A percentile compares a stretch with the other conserved stretches of the same genome.
phyloP scores from a whole-genome alignment of 2,888 invertebrate species.

The Himalopsyche japonica region DNA sequence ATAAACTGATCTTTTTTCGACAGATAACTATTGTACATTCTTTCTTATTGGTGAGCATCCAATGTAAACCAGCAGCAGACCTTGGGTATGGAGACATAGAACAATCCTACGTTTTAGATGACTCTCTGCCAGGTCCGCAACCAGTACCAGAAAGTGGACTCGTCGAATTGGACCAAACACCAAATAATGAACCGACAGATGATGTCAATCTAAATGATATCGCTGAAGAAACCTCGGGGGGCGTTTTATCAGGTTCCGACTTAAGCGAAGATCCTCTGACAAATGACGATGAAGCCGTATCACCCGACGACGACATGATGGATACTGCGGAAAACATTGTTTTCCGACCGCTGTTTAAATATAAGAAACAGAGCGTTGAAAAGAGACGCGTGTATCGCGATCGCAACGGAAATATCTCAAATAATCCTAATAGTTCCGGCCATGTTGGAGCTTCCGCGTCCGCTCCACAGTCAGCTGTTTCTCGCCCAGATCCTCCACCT shows the following conservation, averaged over 20 bases:
- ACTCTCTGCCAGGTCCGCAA: neutral
- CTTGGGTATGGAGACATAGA: no score
- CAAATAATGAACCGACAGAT: neutral
- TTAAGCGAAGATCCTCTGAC: neutral
- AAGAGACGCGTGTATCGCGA: constrained; percentile 26
- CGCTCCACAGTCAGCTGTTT: neutral
- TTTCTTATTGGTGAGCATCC: no score
- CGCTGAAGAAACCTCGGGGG: neutral
- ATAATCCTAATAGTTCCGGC: neutral
- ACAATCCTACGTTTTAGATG: neutral
- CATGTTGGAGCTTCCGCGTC: no score
- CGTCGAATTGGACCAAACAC: neutral
- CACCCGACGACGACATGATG: constrained; percentile 25
- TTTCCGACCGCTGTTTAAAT: constrained; percentile 34
- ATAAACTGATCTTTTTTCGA: neutral
- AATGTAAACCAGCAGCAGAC: no score
- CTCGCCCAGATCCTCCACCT: constrained; percentile 15
- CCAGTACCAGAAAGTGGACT: neutral
- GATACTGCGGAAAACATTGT: constrained; percentile 37
- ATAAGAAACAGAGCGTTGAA: constrained; percentile 25
- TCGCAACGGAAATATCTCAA: constrained; percentile 16
- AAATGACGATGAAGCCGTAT: neutral
- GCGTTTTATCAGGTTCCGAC: neutral
- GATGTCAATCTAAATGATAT: neutral
- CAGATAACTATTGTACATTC: neutral